These are phyloP conservation scores for Drosophila melanocephala DNA, from an alignment of 2,888 invertebrate genomes.

Conservation along the genomic window DNA sequence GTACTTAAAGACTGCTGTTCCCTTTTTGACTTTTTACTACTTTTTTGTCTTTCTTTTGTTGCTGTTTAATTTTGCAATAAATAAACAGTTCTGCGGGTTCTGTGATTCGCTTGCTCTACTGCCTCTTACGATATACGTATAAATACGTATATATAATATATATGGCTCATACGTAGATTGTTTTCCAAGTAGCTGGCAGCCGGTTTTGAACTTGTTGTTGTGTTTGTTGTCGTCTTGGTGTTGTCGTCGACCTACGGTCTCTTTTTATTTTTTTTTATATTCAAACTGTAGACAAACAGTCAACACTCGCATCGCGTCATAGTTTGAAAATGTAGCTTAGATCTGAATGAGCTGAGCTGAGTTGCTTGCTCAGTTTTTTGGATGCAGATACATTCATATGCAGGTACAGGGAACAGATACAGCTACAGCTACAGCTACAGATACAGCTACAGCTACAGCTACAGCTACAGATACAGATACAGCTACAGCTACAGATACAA, in stretches of 20 bases:
- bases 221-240: constrained; percentile 41
- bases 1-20: constrained; percentile 38
- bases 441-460: neutral
- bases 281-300: constrained; percentile 65
- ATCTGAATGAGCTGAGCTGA: constrained; percentile 13
- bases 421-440: neutral
- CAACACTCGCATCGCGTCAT: constrained; percentile 70
- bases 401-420: neutral
- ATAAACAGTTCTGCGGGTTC: constrained; percentile 65
- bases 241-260: constrained; percentile 74
- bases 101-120: constrained; percentile 53
- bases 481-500: accelerated
- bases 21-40: neutral
- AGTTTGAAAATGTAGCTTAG: constrained; percentile 56
- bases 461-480: neutral
- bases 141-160: neutral
- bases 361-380: constrained; percentile 26
- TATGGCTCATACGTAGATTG: constrained; percentile 58
- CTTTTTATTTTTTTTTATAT: constrained; percentile 20
- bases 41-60: constrained; percentile 12
- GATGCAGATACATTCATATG: constrained; percentile 11
- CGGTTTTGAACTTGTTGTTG: constrained; percentile 61
- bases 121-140: constrained; percentile 22
- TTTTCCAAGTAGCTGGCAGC: constrained; percentile 77
- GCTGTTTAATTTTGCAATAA: constrained; percentile 67